These are phyloP conservation scores for Oostethus manadensis DNA, from an alignment of 2,113 vertebrate species.

Conservation along the genomic window DNA sequence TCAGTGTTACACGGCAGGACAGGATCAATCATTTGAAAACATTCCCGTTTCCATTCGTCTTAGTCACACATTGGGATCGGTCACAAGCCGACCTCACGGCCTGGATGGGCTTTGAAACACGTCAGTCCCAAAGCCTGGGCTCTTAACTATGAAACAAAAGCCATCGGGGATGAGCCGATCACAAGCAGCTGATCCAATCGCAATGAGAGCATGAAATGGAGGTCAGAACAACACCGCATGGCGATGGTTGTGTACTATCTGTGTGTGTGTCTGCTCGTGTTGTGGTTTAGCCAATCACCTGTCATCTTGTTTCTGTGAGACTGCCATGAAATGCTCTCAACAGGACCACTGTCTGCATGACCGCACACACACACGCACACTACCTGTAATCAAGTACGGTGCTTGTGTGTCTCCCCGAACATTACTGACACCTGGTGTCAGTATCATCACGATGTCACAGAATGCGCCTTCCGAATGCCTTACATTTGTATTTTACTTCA, in stretches of 20 bases:
- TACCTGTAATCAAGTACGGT: too few relatives aligned
- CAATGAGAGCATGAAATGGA: slow-evolving; percentile 26
- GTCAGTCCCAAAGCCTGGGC: slow-evolving; percentile 12
- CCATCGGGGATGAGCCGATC: slow-evolving; percentile 21
- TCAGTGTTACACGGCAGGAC: slow-evolving; percentile 23
- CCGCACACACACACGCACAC: slow-evolving; percentile 18
- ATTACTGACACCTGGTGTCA: too few relatives aligned
- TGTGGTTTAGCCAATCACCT: slow-evolving; percentile 62
- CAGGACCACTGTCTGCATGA: slow-evolving; percentile 47
- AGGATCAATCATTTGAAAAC: slow-evolving; percentile 14
- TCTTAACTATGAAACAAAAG: slow-evolving; percentile 2
- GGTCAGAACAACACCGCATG: slow-evolving; percentile 22
- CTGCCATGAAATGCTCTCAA: slow-evolving; percentile 50
- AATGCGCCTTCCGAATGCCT: too few relatives aligned
- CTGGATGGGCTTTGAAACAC: background rate
- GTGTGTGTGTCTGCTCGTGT: slow-evolving; percentile 37
- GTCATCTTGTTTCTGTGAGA: slow-evolving; percentile 62
- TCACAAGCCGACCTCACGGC: slow-evolving; percentile 14
- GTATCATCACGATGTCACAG: too few relatives aligned
- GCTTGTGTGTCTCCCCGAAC: too few relatives aligned
- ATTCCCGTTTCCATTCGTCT: slow-evolving; percentile 21
- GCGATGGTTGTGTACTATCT: slow-evolving; percentile 6
- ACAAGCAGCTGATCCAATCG: slow-evolving; percentile 18
- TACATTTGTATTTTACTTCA: too few relatives aligned
- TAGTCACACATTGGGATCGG: slow-evolving; percentile 5